These are phyloP conservation scores for Gallinago paraguaiae DNA, from an alignment of 2,113 vertebrate genomes.

Conservation along the genomic window DNA sequence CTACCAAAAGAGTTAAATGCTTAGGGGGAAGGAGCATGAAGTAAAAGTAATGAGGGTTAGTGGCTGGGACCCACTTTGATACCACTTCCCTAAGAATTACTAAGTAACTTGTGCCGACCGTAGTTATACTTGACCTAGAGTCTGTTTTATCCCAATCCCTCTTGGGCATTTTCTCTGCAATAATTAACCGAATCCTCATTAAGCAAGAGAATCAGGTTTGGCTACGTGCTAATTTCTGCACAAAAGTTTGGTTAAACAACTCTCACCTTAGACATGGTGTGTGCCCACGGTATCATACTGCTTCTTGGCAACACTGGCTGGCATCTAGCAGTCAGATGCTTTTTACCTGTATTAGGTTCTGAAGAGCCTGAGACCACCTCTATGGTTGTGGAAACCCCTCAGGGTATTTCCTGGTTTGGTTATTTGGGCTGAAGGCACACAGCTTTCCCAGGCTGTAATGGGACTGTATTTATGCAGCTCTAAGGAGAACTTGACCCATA, in stretches of 20 bases:
- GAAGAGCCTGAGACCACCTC: neutral
- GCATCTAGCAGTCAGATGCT: neutral
- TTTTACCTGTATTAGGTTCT: neutral
- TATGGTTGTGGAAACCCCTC: neutral
- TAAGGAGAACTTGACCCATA: neutral
- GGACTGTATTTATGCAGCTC: neutral
- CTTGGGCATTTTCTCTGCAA: neutral
- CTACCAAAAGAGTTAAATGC: neutral
- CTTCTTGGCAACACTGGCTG: neutral
- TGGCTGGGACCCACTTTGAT: accelerated
- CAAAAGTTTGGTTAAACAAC: neutral
- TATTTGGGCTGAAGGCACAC: neutral
- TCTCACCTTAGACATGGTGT: neutral
- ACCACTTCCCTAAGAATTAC: neutral
- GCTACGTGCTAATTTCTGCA: neutral
- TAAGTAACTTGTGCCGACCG: neutral
- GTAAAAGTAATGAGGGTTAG: neutral
- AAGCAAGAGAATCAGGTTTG: neutral
- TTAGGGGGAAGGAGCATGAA: neutral
- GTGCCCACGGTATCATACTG: accelerated
- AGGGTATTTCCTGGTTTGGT: neutral
- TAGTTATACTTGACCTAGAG: neutral
- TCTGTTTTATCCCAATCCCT: neutral
- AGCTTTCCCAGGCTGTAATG: neutral
- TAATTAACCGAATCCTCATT: neutral